Evolutionary conservation across 2,113 vertebrate species (phyloP).

Genomic region (Ageneiosus marmoratus): DNA sequence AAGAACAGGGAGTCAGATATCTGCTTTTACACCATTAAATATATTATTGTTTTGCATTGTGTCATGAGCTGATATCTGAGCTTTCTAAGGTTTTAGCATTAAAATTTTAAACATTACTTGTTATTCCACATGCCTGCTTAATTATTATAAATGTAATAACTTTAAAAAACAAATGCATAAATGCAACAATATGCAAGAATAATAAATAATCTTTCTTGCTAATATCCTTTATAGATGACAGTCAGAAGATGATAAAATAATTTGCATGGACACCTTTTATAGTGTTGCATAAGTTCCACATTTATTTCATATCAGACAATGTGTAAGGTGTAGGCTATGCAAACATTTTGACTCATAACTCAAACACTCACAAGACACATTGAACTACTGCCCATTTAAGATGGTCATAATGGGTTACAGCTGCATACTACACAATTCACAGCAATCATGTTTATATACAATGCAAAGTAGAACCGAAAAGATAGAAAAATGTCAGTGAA

Average conservation of each 20-base stretch:
- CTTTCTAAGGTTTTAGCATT: neutral
- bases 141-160: neutral
- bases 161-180: neutral
- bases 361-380: slow-evolving; percentile 78
- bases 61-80: neutral
- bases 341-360: slow-evolving; percentile 78
- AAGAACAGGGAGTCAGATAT: neutral
- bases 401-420: slow-evolving; percentile 68
- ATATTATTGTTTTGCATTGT: neutral
- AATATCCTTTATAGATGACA: neutral
- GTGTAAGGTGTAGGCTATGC: slow-evolving; percentile 76
- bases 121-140: neutral
- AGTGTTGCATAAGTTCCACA: slow-evolving; percentile 83
- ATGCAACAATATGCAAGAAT: neutral
- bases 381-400: slow-evolving; percentile 73
- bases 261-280: slow-evolving; percentile 30
- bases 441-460: slow-evolving; percentile 86
- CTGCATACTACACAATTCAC: slow-evolving; percentile 76
- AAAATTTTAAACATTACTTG: neutral
- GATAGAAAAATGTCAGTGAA: slow-evolving; percentile 50
- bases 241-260: slow-evolving; percentile 8
- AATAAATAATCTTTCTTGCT: neutral
- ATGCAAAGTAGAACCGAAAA: slow-evolving; percentile 65
- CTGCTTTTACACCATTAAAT: neutral
- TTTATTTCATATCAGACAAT: slow-evolving; percentile 92